Evolutionary conservation across 2,888 invertebrate species (phyloP).

Genomic region (Muschampia plurimacula): DNA sequence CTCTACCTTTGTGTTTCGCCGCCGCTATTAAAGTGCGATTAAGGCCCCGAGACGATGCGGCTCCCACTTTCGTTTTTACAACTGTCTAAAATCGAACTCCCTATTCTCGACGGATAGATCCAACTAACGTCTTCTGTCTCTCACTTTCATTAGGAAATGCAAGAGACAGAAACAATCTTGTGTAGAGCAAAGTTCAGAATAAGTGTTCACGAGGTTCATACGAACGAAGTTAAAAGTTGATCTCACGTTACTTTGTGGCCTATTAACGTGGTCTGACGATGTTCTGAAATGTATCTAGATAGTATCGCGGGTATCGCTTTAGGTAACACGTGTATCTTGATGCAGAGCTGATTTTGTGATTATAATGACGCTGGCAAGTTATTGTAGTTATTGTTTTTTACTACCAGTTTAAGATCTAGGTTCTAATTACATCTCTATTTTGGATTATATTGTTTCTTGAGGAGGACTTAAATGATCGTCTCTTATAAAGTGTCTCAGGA

Average conservation of each 20-base stretch:
- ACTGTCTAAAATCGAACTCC: slow-evolving; percentile 64
- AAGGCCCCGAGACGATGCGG: slow-evolving; percentile 68
- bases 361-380: too few relatives aligned
- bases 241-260: slow-evolving; percentile 25
- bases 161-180: not conserved
- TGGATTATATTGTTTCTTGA: too few relatives aligned
- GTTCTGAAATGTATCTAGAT: slow-evolving; percentile 18
- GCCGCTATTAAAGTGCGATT: slow-evolving; percentile 81
- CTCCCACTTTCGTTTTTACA: slow-evolving; percentile 83
- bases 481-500: too few relatives aligned
- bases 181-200: slow-evolving; percentile 8
- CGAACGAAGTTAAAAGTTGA: slow-evolving; percentile 11
- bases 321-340: slow-evolving; percentile 15
- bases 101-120: slow-evolving; percentile 41
- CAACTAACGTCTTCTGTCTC: not conserved
- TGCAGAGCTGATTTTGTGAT: not conserved
- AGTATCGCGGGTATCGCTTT: not conserved
- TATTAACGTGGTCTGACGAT: slow-evolving; percentile 9
- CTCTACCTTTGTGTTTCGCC: slow-evolving; percentile 70
- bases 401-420: not conserved
- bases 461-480: too few relatives aligned
- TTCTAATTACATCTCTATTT: too few relatives aligned
- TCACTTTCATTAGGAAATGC: not conserved
- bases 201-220: slow-evolving; percentile 6
- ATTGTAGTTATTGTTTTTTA: not conserved